A percentile compares a stretch with the other conserved stretches of the same genome.
phyloP scores from a whole-genome alignment of 2,113 vertebrate genomes.

The Lanius collurio region DNA sequence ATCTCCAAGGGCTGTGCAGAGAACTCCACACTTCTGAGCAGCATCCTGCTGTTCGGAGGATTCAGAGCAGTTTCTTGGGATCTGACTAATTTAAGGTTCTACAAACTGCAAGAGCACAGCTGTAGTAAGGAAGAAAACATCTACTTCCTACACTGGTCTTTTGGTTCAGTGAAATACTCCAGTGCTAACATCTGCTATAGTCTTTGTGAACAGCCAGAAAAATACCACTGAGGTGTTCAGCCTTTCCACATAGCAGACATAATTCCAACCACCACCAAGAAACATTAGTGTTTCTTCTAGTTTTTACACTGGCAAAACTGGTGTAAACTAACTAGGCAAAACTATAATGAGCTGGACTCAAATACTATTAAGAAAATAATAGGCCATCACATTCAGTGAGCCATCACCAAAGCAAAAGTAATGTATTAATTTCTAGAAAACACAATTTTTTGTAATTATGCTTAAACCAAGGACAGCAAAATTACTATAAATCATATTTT shows the following conservation, averaged over 20 bases:
- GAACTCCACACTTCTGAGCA: not conserved
- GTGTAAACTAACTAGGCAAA: not conserved
- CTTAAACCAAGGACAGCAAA: not conserved
- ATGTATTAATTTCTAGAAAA: not conserved
- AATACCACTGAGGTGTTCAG: not conserved
- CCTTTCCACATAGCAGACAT: not conserved
- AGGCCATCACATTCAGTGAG: not conserved
- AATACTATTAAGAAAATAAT: not conserved
- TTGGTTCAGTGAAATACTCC: not conserved
- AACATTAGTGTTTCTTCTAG: rapidly evolving
- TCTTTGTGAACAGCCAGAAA: not conserved
- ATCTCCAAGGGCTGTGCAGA: not conserved
- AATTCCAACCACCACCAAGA: not conserved
- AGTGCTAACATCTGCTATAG: not conserved
- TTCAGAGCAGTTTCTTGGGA: not conserved
- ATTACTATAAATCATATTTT: not conserved
- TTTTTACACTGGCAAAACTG: not conserved
- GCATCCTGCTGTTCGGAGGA: not conserved
- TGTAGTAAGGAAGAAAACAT: not conserved
- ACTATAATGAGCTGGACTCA: not conserved
- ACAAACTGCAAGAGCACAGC: not conserved
- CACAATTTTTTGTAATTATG: not conserved
- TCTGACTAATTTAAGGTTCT: not conserved
- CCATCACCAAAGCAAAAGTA: not conserved
- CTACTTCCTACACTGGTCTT: not conserved